Conservation (phyloP, 1,140 invertebrate species). For the Eueides isabella region DNA sequence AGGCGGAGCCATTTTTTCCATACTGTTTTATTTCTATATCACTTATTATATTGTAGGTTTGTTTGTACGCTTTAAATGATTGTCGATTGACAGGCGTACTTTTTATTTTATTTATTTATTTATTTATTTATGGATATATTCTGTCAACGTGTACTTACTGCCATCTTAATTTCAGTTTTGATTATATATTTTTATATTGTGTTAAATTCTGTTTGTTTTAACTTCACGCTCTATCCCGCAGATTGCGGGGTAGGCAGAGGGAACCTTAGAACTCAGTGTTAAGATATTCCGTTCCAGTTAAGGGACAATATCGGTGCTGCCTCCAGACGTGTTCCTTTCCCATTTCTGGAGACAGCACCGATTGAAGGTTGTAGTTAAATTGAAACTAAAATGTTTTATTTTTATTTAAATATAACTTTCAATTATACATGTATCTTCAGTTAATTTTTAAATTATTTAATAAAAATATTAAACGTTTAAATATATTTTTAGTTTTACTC, state of each 20-base stretch:
- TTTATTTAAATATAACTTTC: too few species aligned
- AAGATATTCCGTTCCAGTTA: background rate
- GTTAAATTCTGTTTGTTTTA: background rate
- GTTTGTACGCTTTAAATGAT: conserved; percentile 38
- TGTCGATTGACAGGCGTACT: conserved; percentile 48
- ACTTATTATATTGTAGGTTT: conserved; percentile 71
- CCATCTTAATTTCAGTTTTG: conserved; percentile 19
- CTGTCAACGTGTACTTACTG: conserved; percentile 13
- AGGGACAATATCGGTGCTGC: too few species aligned
- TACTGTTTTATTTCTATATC: conserved; percentile 57
- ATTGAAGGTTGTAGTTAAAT: too few species aligned
- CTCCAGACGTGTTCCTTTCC: too few species aligned
- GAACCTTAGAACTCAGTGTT: background rate
- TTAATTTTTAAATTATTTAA: too few species aligned
- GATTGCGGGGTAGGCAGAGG: background rate
- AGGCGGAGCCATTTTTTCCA: conserved; percentile 60
- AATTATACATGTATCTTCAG: too few species aligned
- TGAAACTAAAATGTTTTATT: too few species aligned
- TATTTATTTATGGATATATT: conserved; percentile 22
- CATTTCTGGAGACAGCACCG: too few species aligned
- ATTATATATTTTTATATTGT: conserved; percentile 12
- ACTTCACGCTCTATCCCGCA: background rate
- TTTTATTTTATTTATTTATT: conserved; percentile 41
- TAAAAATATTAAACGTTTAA: too few species aligned
- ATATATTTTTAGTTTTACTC: too few species aligned